phyloP scores from a whole-genome alignment of 2,888 invertebrate genomes.

The Gasteruption jaculator region DNA sequence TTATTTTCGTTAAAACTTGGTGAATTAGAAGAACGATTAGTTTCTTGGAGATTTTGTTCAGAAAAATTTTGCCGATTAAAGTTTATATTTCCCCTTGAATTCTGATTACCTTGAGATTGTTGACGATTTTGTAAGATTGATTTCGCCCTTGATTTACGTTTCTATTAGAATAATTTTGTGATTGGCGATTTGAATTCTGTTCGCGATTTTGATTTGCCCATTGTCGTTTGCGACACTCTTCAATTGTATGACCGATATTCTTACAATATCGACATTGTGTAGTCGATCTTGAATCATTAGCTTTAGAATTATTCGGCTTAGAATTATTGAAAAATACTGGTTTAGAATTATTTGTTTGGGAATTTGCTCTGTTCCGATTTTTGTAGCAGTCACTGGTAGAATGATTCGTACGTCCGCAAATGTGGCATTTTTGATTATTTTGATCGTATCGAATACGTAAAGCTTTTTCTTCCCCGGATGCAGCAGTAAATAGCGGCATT shows the following conservation, averaged over 20 bases:
- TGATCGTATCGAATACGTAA: conserved; percentile 5
- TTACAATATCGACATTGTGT: conserved; percentile 11
- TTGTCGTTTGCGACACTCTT: conserved; percentile 6
- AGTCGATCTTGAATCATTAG: not conserved
- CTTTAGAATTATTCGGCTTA: not conserved
- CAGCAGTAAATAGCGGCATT: conserved; percentile 12
- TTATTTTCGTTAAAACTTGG: too few species aligned
- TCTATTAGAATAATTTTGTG: too few species aligned
- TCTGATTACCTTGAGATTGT: too few species aligned
- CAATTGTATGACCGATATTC: conserved; percentile 6
- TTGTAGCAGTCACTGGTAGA: not conserved
- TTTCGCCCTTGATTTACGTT: conserved; percentile 4
- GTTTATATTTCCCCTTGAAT: too few species aligned
- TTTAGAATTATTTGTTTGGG: too few species aligned
- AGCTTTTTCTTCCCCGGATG: conserved; percentile 11
- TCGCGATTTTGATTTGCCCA: conserved; percentile 2
- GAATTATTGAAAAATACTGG: too few species aligned
- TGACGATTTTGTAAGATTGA: not conserved
- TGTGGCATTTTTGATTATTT: not conserved
- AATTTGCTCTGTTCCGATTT: conserved; percentile 3
- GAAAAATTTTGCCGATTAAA: too few species aligned
- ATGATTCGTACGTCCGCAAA: conserved; percentile 1
- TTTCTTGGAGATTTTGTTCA: too few species aligned
- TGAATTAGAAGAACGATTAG: too few species aligned
- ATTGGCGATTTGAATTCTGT: too few species aligned